Evolutionary conservation across 2,888 invertebrate species (phyloP).

Genomic region (Leptopilina myrica): DNA sequence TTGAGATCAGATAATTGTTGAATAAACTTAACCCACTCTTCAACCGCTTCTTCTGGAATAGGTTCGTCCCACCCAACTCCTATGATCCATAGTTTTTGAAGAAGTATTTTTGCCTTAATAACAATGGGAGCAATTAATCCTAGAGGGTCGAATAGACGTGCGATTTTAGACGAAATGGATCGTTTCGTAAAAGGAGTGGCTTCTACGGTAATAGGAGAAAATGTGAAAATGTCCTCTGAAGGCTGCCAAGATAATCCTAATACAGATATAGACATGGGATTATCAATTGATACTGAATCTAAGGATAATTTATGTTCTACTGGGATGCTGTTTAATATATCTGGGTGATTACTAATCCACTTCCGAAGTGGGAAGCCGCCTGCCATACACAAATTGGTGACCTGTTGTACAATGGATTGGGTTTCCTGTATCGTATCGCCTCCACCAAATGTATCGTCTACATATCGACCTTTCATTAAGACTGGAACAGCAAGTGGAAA

Average conservation of each 20-base stretch:
- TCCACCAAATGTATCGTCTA: background rate
- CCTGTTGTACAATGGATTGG: background rate
- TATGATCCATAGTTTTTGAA: background rate
- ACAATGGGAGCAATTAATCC: background rate
- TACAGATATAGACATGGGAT: background rate
- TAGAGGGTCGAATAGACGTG: background rate
- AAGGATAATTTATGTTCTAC: background rate
- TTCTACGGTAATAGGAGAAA: background rate
- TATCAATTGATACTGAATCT: background rate
- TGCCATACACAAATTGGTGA: background rate
- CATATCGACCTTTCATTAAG: background rate
- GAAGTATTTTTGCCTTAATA: background rate
- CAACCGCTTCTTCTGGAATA: conserved; percentile 7
- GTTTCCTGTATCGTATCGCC: background rate
- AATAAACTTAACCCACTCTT: conserved; percentile 21
- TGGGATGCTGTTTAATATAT: background rate
- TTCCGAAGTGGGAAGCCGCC: too few relatives aligned
- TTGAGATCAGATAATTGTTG: conserved; percentile 14
- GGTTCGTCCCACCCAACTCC: background rate
- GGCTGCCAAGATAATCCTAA: background rate
- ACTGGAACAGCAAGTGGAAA: background rate
- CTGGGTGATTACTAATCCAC: too few relatives aligned
- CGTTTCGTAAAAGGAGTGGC: background rate
- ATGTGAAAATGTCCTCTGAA: background rate
- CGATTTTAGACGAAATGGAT: background rate